Conservation (phyloP, 1,140 invertebrate species). For the Atta texana region DNA sequence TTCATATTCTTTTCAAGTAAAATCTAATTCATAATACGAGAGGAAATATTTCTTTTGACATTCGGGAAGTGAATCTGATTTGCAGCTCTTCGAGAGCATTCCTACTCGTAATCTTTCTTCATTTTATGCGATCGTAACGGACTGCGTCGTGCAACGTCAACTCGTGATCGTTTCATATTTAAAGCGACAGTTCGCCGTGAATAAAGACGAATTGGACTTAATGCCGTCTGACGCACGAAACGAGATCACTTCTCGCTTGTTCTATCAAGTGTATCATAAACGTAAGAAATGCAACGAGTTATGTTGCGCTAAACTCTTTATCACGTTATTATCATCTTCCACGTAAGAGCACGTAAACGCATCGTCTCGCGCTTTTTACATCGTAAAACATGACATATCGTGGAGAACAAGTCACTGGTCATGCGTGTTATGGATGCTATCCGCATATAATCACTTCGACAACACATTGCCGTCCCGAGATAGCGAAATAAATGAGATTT, state of each 20-base stretch:
- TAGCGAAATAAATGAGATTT: constrained; percentile 46
- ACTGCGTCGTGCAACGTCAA: background rate
- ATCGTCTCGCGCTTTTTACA: constrained; percentile 40
- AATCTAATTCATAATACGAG: background rate
- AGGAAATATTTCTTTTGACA: background rate
- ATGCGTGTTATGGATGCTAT: constrained; percentile 15
- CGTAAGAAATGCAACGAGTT: background rate
- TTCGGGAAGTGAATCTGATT: background rate
- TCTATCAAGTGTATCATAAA: constrained; percentile 13
- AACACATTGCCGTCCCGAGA: background rate
- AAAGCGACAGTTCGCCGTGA: constrained; percentile 22
- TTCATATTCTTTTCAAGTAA: background rate
- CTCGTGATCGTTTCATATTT: constrained; percentile 28
- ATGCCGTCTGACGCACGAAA: constrained; percentile 33
- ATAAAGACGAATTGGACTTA: constrained; percentile 50
- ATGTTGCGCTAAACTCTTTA: constrained; percentile 30
- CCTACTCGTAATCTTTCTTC: constrained; percentile 3
- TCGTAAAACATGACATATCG: constrained; percentile 22
- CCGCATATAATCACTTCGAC: constrained; percentile 22
- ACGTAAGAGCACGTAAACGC: constrained; percentile 8
- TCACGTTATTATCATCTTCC: constrained; percentile 46
- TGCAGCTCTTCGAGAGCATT: background rate
- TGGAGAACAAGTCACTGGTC: constrained; percentile 29
- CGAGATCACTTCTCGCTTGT: constrained; percentile 32
- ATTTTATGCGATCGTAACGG: constrained; percentile 29